A percentile compares a stretch with the other conserved stretches of the same genome.
Conservation (phyloP, 2,797 vertebrate species). For the Gobio occitaniae region DNA sequence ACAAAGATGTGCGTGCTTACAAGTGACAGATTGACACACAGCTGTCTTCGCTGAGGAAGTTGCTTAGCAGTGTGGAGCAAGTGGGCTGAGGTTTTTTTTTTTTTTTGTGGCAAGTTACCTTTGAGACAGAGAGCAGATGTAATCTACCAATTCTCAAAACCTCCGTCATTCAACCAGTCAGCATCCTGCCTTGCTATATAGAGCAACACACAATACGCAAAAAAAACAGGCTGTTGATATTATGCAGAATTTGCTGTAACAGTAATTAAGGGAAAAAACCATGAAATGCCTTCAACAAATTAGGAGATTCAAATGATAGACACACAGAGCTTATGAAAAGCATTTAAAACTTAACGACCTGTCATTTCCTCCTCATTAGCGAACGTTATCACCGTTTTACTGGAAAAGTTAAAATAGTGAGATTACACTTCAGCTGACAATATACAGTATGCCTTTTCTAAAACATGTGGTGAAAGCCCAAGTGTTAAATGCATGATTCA, state of each 20-base stretch:
- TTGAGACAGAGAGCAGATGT: slow-evolving; percentile 27
- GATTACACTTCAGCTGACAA: neutral
- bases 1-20: neutral
- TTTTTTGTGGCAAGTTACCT: neutral
- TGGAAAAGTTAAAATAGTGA: neutral
- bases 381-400: slow-evolving; percentile 49
- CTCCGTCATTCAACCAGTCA: slow-evolving; percentile 13
- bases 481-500: neutral
- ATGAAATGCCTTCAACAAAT: neutral
- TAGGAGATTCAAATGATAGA: neutral
- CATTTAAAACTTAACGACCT: slow-evolving; percentile 45
- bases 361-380: slow-evolving; percentile 53
- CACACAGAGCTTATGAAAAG: slow-evolving; percentile 38
- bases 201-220: neutral
- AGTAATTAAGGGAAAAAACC: neutral
- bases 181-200: slow-evolving; percentile 35
- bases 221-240: neutral
- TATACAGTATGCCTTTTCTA: neutral
- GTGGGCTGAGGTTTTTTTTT: slow-evolving; percentile 1
- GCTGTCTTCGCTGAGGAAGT: slow-evolving; percentile 46
- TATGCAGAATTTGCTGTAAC: neutral
- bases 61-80: slow-evolving; percentile 47
- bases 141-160: slow-evolving; percentile 53
- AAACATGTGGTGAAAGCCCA: neutral
- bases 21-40: slow-evolving; percentile 44